Evolutionary conservation across 2,113 vertebrate species (phyloP).

Genomic region (Chionis minor): DNA sequence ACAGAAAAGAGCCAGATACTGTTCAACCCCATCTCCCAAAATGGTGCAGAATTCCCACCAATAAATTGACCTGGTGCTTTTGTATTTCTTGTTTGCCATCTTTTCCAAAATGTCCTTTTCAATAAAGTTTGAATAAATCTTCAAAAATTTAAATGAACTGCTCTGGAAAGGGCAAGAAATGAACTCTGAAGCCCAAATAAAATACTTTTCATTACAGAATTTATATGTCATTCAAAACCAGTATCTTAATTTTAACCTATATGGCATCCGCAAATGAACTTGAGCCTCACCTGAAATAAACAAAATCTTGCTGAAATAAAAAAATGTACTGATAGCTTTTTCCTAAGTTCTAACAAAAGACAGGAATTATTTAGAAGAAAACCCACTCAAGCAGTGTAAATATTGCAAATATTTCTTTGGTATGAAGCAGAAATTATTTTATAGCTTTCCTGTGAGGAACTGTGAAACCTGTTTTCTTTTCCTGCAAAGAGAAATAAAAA

Average conservation of each 20-base stretch:
- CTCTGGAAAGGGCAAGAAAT: conserved; percentile 15
- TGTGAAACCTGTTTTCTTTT: not conserved
- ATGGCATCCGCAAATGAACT: conserved; percentile 26
- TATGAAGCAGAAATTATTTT: not conserved
- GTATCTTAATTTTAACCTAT: conserved; percentile 55
- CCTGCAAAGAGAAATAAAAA: not conserved
- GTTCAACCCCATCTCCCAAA: not conserved
- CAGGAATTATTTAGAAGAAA: conserved; percentile 6
- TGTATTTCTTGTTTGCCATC: not conserved
- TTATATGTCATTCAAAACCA: conserved; percentile 57
- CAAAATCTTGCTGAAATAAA: conserved; percentile 19
- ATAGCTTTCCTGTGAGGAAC: not conserved
- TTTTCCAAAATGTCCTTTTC: not conserved
- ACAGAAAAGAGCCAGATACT: not conserved
- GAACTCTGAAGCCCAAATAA: conserved; percentile 10
- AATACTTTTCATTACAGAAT: conserved; percentile 56
- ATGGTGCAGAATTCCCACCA: not conserved
- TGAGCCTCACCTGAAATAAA: conserved; percentile 10
- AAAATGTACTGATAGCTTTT: not conserved
- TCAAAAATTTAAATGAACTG: conserved; percentile 6
- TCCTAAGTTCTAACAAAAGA: conserved; percentile 16
- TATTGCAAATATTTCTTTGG: not conserved
- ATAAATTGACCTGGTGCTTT: not conserved
- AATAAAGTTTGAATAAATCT: not conserved
- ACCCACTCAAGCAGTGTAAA: not conserved